Percentiles rank a stretch among this genome's conserved stretches.
Conservation (phyloP, 2,888 invertebrate genomes). For the Chrysodeixis includens region DNA sequence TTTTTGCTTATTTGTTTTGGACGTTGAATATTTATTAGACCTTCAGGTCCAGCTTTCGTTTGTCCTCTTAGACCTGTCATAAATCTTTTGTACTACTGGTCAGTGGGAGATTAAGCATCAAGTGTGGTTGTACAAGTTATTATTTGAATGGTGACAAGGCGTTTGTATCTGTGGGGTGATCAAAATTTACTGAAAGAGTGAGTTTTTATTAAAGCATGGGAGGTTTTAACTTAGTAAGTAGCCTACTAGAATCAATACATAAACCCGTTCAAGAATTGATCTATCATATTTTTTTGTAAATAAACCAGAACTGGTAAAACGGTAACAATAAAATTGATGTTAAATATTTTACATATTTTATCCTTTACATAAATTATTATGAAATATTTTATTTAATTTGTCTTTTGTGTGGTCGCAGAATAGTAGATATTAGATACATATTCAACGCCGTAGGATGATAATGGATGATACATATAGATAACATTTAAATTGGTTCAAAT, state of each 20-base stretch:
- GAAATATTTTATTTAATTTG: too few species aligned
- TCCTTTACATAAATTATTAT: too few species aligned
- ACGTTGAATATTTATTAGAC: constrained; percentile 52
- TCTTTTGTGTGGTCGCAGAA: background rate
- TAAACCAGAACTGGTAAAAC: too few species aligned
- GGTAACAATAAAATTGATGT: too few species aligned
- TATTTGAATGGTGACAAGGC: background rate
- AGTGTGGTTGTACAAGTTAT: constrained; percentile 5
- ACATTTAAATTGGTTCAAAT: constrained; percentile 43
- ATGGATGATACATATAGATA: constrained; percentile 19
- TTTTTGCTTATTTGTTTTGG: constrained; percentile 51
- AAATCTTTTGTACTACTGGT: constrained; percentile 47
- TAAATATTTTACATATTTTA: too few species aligned
- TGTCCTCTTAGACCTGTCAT: constrained; percentile 43
- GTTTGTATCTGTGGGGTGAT: too few species aligned
- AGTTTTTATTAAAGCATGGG: too few species aligned
- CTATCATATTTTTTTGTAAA: too few species aligned
- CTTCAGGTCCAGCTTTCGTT: constrained; percentile 30
- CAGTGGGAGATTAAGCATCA: constrained; percentile 39
- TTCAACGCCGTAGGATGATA: background rate
- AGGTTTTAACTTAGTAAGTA: too few species aligned
- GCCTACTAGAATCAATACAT: too few species aligned
- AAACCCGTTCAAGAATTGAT: too few species aligned
- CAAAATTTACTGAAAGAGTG: too few species aligned
- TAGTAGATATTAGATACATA: background rate